These are phyloP conservation scores for Papilio gigon DNA, from an alignment of 2,888 invertebrate species.

Conservation along the genomic window DNA sequence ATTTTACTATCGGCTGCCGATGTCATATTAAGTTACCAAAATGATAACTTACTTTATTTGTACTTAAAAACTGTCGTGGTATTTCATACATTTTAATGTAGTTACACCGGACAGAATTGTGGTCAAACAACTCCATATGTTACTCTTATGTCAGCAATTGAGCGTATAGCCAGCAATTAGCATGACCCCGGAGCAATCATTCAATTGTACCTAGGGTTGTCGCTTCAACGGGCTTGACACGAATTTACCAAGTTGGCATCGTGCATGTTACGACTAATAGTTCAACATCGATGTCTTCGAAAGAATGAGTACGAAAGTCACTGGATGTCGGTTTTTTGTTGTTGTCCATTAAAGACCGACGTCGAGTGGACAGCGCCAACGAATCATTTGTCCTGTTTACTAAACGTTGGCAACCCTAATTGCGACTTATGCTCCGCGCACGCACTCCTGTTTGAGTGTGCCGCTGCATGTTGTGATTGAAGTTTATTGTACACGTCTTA, in stretches of 20 bases:
- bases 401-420: neutral
- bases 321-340: neutral
- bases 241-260: too few species aligned
- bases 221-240: neutral
- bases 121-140: conserved; percentile 30
- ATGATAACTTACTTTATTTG: neutral
- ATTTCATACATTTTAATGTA: neutral
- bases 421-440: conserved; percentile 11
- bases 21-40: neutral
- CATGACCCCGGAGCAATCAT: conserved; percentile 55
- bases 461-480: conserved; percentile 26
- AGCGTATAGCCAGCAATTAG: conserved; percentile 52
- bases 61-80: neutral
- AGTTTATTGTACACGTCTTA: conserved; percentile 17
- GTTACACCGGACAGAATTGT: conserved; percentile 17
- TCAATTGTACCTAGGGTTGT: conserved; percentile 47
- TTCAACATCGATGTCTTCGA: neutral
- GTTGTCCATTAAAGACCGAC: too few species aligned
- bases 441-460: conserved; percentile 35
- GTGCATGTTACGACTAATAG: neutral
- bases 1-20: conserved; percentile 1
- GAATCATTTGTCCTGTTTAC: neutral
- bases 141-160: conserved; percentile 38
- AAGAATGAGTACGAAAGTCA: neutral
- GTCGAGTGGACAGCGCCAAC: too few species aligned